Base-by-base conservation (phyloP, 2,888 invertebrate species). In the Pyrrhia umbra region DNA sequence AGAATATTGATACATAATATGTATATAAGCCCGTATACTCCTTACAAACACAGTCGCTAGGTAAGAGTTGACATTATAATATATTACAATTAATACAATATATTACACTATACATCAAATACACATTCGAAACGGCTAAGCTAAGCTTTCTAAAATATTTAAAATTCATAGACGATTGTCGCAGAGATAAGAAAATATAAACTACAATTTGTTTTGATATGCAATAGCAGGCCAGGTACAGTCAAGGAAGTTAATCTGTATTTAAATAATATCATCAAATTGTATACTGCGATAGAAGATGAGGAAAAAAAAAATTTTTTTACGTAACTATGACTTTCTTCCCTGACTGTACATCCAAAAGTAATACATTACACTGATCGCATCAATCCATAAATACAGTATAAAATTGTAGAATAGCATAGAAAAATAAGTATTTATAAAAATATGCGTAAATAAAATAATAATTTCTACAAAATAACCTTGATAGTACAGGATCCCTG, bases 21-120 rank as follows among this genome's bases (percentile, higher is more conserved):
- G 10, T 30, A 30, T 30, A n/a, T n/a, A n/a, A 6, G 13, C 6
- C 13, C 2, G 2, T 40, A 51, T 27, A 43, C 4, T 20, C 4
- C 40, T 58, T 46, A 13, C 40, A 55, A 72, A 67, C 40, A 72
- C 54, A 72, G 40, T 3, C 27, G 8, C 54, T 40, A 65, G 23
- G 8, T 18, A 30, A 16, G 8, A 47, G 13, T 65, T 30, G 25
- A 51, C 58, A 34, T 54, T 13, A 30, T 30, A 30, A n/a, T 47
- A 75, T 71, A 43, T 59, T 71, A 76, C 30, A 65, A 69, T n/a
- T n/a, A n/a, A 65, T 59, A 73, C 27, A 2, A 55, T 74, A 68
- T 60, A 39, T 40, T 75, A 79, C 77, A 85, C 75, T 82, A 80
- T 83, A 86, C 84, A 85, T 73, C 76, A 79, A 86, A 78, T 83